Conservation (phyloP, 2,113 vertebrate genomes). For the Pelmatolapia mariae region DNA sequence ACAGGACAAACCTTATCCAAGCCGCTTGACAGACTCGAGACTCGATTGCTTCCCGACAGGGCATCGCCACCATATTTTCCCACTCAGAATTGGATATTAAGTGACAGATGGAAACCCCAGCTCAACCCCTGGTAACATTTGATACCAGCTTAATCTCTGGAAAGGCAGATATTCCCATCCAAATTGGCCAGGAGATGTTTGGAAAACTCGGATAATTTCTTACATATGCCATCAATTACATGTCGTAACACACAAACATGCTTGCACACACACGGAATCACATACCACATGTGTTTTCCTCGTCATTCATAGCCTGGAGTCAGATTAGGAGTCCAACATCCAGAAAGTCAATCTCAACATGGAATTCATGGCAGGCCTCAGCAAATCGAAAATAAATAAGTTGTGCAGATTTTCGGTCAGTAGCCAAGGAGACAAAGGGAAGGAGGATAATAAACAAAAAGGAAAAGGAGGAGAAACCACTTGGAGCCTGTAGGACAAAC, state of each 20-base stretch:
- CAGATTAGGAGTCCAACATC: conserved; percentile 22
- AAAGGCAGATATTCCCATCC: conserved; percentile 24
- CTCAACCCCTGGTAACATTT: not conserved
- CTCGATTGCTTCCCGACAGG: conserved; percentile 17
- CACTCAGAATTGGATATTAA: not conserved
- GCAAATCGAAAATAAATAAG: not conserved
- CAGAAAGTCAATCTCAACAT: not conserved
- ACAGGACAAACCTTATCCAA: conserved; percentile 13
- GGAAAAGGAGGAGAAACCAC: conserved; percentile 11
- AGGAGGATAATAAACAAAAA: not conserved
- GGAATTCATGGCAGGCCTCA: not conserved
- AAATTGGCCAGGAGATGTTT: conserved; percentile 48
- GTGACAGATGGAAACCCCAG: conserved; percentile 20
- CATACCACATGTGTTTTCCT: conserved; percentile 49
- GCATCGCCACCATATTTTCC: not conserved
- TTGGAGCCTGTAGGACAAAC: not conserved
- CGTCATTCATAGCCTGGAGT: conserved; percentile 20
- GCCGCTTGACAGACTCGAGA: conserved; percentile 4
- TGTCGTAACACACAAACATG: conserved; percentile 3
- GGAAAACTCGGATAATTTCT: conserved; percentile 42
- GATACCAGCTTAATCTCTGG: conserved; percentile 23
- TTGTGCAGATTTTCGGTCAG: conserved; percentile 1
- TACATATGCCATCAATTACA: conserved; percentile 49
- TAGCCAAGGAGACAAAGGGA: not conserved
- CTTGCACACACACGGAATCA: conserved; percentile 3